Conservation (phyloP, 2,888 invertebrate species). For the Acronicta aceris region DNA sequence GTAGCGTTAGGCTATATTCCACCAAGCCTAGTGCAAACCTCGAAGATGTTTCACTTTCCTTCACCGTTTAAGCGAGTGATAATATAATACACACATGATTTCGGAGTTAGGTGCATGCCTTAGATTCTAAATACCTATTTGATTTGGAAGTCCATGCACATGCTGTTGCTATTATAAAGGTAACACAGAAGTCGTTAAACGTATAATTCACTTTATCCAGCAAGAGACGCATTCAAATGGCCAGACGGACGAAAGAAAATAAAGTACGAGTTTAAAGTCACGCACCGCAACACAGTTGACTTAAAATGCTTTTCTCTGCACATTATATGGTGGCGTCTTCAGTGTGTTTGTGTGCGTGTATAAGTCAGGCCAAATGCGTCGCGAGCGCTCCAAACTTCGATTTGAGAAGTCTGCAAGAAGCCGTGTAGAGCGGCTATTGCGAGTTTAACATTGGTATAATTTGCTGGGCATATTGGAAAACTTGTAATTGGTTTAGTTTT, state of each 20-base stretch:
- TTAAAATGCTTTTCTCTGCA: slow-evolving; percentile 44
- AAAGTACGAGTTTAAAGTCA: slow-evolving; percentile 39
- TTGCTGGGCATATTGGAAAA: slow-evolving; percentile 85
- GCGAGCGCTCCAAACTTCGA: slow-evolving; percentile 70
- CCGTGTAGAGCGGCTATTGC: slow-evolving; percentile 74
- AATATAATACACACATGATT: no score
- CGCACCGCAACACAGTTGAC: slow-evolving; percentile 46
- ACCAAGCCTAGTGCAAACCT: no score
- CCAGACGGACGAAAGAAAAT: slow-evolving; percentile 37
- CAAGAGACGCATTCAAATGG: slow-evolving; percentile 32
- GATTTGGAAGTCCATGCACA: no score
- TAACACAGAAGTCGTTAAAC: slow-evolving; percentile 18
- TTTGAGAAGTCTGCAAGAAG: slow-evolving; percentile 72
- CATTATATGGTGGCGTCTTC: slow-evolving; percentile 26
- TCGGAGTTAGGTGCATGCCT: no score
- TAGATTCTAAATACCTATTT: no score
- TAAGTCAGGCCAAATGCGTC: slow-evolving; percentile 58
- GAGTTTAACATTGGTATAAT: slow-evolving; percentile 84
- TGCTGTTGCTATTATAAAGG: no score
- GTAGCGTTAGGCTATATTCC: no score
- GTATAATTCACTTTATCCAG: slow-evolving; percentile 12
- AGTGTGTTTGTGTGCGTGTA: slow-evolving; percentile 40
- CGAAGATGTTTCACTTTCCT: no score
- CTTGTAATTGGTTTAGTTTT: slow-evolving; percentile 88
- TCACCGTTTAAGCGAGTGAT: no score